Evolutionary conservation across 2,113 vertebrate species (phyloP).

Genomic region (Sander vitreus): DNA sequence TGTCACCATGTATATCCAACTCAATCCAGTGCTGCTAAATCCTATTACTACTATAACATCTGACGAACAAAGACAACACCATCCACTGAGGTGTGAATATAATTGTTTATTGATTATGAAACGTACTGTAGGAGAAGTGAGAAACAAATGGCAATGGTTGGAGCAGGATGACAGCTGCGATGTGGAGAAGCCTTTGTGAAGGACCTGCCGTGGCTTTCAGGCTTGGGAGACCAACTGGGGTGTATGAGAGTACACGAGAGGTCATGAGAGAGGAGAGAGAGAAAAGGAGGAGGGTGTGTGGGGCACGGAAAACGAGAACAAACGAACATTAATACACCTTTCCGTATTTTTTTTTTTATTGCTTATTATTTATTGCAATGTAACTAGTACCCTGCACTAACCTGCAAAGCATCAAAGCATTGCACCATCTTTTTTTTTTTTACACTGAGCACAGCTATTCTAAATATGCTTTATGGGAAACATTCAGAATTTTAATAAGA

Average conservation of each 20-base stretch:
- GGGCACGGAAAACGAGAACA: not conserved
- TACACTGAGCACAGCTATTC: not conserved
- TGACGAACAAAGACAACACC: not conserved
- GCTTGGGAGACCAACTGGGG: not conserved
- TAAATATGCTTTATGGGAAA: not conserved
- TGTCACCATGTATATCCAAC: conserved; percentile 9
- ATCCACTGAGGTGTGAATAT: not conserved
- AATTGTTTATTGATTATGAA: not conserved
- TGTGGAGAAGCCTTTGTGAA: not conserved
- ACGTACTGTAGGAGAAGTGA: not conserved
- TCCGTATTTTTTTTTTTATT: not conserved
- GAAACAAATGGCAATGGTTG: not conserved
- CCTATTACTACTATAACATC: not conserved
- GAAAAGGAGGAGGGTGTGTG: not conserved
- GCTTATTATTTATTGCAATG: not conserved
- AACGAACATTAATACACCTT: not conserved
- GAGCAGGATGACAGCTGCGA: not conserved
- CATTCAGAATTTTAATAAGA: conserved; percentile 2
- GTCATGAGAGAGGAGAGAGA: not conserved
- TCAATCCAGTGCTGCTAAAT: not conserved
- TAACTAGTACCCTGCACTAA: not conserved
- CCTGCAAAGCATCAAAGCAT: not conserved
- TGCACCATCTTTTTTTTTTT: not conserved
- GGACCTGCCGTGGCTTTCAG: not conserved
- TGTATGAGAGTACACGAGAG: not conserved